Conservation (phyloP, 2,113 vertebrate genomes). For the Oreotrochilus melanogaster region DNA sequence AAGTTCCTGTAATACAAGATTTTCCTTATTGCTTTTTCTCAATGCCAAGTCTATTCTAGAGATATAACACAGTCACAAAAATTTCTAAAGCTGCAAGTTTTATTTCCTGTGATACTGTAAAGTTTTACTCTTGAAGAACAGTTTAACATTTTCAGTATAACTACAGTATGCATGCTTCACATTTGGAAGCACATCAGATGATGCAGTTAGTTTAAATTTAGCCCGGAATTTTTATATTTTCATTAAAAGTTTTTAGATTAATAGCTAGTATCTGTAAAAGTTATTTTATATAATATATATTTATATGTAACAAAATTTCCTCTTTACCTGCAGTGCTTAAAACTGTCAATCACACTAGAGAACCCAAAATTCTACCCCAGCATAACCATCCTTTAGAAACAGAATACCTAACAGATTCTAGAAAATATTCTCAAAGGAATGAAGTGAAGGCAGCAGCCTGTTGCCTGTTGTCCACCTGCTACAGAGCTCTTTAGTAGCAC, state of each 20-base stretch:
- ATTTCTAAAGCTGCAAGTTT: background rate
- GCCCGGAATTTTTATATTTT: background rate
- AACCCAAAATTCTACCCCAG: background rate
- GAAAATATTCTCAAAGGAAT: background rate
- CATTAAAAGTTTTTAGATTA: background rate
- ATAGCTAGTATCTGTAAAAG: background rate
- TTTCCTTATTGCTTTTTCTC: background rate
- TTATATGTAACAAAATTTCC: background rate
- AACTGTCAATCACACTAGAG: background rate
- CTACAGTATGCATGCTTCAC: background rate
- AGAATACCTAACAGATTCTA: background rate
- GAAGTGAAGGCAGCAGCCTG: background rate
- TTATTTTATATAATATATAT: background rate
- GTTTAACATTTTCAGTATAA: background rate
- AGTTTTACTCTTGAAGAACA: background rate
- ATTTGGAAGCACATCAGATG: background rate
- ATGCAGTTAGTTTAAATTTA: background rate
- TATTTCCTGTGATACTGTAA: background rate
- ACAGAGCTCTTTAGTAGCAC: background rate
- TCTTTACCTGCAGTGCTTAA: background rate
- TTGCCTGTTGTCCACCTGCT: background rate
- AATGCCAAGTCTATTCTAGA: background rate
- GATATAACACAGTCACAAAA: background rate
- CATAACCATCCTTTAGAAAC: background rate
- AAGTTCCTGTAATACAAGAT: background rate